A percentile compares a stretch with the other conserved stretches of the same genome.
Evolutionary conservation across 2,113 vertebrate genomes (phyloP).

Genomic region (Strix uralensis): DNA sequence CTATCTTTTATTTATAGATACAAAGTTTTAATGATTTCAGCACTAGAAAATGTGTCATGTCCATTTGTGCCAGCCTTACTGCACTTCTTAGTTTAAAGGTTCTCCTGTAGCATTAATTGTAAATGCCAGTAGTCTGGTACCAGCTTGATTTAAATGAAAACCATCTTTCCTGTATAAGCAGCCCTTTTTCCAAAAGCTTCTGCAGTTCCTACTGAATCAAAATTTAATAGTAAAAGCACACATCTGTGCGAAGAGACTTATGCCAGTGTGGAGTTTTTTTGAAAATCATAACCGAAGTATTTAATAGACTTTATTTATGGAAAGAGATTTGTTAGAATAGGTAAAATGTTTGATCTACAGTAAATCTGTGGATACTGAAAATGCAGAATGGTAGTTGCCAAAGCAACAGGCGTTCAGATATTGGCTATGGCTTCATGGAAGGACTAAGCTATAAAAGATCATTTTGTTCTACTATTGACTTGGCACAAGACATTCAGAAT

Average conservation of each 20-base stretch:
- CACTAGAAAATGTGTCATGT: background rate
- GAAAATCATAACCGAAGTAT: background rate
- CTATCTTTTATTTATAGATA: slow-evolving; percentile 57
- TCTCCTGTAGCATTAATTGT: background rate
- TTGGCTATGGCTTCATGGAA: background rate
- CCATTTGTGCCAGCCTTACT: background rate
- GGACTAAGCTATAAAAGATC: background rate
- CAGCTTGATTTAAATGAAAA: background rate
- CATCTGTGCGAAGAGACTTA: background rate
- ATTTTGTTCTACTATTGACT: background rate
- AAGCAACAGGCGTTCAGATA: background rate
- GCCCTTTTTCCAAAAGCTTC: background rate
- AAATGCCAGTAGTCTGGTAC: background rate
- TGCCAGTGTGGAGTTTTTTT: background rate
- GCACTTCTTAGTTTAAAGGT: background rate
- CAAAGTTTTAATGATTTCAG: slow-evolving; percentile 41
- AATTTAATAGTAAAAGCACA: background rate
- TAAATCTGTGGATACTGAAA: background rate
- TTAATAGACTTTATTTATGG: background rate
- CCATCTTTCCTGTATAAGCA: background rate
- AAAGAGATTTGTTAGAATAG: background rate
- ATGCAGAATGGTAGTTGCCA: background rate
- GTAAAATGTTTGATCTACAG: background rate
- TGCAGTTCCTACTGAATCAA: background rate
- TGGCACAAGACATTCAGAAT: background rate